phyloP scores from a whole-genome alignment of 2,113 vertebrate genomes.

The Mionectes macconnelli region DNA sequence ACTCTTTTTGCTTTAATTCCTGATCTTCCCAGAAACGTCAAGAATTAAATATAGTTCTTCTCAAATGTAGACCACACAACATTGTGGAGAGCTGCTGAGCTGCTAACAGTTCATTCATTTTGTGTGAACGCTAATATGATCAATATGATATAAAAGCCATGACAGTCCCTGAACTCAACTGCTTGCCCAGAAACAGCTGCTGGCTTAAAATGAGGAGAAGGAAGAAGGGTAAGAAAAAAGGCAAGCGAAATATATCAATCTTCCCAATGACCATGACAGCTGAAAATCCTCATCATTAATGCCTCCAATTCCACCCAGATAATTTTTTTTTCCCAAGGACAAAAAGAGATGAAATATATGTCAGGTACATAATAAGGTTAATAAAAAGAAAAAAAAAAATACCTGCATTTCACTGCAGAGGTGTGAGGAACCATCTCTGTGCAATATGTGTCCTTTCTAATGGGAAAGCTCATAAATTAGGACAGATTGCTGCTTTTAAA shows the following conservation, averaged over 20 bases:
- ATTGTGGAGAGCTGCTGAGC: neutral
- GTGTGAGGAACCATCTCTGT: slow-evolving; percentile 29
- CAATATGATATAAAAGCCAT: slow-evolving; percentile 50
- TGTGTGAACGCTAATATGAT: neutral
- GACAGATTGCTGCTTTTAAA: neutral
- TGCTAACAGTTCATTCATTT: slow-evolving; percentile 12
- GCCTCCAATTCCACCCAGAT: slow-evolving; percentile 79
- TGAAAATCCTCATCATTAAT: slow-evolving; percentile 82
- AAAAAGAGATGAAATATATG: slow-evolving; percentile 85
- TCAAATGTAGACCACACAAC: neutral
- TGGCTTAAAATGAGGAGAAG: slow-evolving; percentile 68
- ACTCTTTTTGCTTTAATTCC: neutral
- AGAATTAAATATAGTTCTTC: neutral
- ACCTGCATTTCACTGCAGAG: slow-evolving; percentile 62
- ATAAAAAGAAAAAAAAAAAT: slow-evolving; percentile 50
- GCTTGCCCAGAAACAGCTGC: slow-evolving; percentile 70
- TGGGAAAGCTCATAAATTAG: slow-evolving; percentile 16
- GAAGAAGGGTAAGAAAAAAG: neutral
- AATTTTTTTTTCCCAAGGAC: slow-evolving; percentile 82
- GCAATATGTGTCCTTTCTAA: slow-evolving; percentile 53
- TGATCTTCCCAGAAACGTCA: neutral
- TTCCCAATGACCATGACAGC: slow-evolving; percentile 79
- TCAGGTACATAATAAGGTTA: slow-evolving; percentile 75
- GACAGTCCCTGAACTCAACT: slow-evolving; percentile 27
- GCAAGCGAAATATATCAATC: slow-evolving; percentile 81